Conservation (phyloP, 2,797 vertebrate genomes). For the Spinibarbus caldwelli region DNA sequence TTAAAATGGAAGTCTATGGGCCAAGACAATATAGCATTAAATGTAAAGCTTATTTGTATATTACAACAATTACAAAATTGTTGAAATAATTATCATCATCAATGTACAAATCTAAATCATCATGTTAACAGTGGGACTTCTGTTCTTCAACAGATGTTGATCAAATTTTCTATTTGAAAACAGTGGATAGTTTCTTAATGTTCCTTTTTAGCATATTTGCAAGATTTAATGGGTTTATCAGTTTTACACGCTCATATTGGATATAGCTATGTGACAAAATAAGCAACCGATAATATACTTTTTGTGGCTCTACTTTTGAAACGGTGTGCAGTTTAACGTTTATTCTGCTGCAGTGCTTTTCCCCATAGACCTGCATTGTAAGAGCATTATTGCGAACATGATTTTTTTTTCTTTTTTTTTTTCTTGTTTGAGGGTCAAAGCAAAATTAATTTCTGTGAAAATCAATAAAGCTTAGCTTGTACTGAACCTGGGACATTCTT, state of each 20-base stretch:
- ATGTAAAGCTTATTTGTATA: not conserved
- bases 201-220: not conserved
- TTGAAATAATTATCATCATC: not conserved
- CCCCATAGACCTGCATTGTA: not conserved
- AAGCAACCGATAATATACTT: not conserved
- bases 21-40: not conserved
- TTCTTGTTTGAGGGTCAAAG: not conserved
- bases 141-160: not conserved
- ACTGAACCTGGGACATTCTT: not conserved
- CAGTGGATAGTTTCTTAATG: not conserved
- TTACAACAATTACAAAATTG: not conserved
- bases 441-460: not conserved
- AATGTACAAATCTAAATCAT: not conserved
- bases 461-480: conserved; percentile 12
- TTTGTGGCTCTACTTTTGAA: not conserved
- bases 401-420: too few species aligned
- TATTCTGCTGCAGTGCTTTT: not conserved
- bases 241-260: not conserved
- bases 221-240: not conserved
- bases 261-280: too few species aligned
- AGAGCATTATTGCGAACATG: not conserved
- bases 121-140: not conserved
- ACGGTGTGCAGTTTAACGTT: not conserved
- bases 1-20: not conserved
- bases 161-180: not conserved